A percentile compares a stretch with the other conserved stretches of the same genome.
These are phyloP conservation scores for Pelodytes ibericus DNA, from an alignment of 2,797 vertebrate species.

Conservation along the genomic window DNA sequence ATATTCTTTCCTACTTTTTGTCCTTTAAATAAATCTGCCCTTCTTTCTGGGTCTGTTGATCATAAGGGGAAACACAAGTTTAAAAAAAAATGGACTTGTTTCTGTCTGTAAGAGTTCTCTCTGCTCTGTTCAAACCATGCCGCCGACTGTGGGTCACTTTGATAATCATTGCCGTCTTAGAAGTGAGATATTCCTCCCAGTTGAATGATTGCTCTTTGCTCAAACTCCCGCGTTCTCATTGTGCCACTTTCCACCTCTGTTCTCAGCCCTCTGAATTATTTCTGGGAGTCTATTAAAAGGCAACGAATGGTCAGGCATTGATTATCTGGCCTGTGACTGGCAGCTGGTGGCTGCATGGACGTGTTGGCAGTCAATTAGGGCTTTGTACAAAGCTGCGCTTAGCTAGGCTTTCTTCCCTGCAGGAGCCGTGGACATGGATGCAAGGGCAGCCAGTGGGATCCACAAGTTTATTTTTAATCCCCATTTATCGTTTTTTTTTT, in stretches of 20 bases:
- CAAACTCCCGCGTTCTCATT: neutral
- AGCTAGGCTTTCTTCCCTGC: conserved; percentile 36
- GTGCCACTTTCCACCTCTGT: neutral
- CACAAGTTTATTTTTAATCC: conserved; percentile 43
- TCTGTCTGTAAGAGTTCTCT: too few species aligned
- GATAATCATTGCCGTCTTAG: too few species aligned
- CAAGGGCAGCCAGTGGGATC: conserved; percentile 34
- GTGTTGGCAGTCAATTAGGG: conserved; percentile 48
- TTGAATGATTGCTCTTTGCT: too few species aligned
- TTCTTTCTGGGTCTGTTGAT: too few species aligned
- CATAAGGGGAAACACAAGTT: too few species aligned
- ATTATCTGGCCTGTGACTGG: conserved; percentile 25
- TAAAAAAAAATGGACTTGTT: too few species aligned
- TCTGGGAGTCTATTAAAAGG: neutral
- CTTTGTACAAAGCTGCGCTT: conserved; percentile 35
- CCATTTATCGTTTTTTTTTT: conserved; percentile 3
- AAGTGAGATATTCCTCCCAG: too few species aligned
- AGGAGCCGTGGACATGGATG: conserved; percentile 31
- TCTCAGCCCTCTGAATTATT: neutral
- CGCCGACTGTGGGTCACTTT: too few species aligned
- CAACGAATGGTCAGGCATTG: conserved; percentile 12
- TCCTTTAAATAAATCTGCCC: too few species aligned
- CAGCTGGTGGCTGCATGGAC: conserved; percentile 43
- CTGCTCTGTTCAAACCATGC: too few species aligned
- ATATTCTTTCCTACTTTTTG: too few species aligned